Evolutionary conservation across 2,797 vertebrate genomes (phyloP).

Genomic region (Mus spretus): DNA sequence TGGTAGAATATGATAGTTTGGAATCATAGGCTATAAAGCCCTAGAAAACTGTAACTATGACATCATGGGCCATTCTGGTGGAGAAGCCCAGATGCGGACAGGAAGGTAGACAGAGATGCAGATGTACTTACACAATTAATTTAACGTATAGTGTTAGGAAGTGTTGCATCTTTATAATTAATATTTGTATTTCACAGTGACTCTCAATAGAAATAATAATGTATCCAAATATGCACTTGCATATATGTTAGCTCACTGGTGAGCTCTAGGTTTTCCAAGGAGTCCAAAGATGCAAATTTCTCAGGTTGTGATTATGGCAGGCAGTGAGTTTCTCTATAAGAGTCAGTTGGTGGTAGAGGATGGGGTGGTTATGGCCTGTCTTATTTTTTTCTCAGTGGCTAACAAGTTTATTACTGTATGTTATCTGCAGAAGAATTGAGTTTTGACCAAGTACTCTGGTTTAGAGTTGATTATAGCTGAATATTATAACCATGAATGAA

Average conservation of each 20-base stretch:
- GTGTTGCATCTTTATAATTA: neutral
- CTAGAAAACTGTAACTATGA: neutral
- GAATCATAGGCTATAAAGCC: neutral
- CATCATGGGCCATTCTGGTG: neutral
- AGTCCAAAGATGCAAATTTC: neutral
- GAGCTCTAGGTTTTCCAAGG: neutral
- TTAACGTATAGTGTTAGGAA: neutral
- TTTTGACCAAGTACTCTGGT: too few relatives aligned
- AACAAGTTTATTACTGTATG: too few relatives aligned
- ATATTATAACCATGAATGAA: too few relatives aligned
- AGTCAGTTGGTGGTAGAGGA: fast-evolving
- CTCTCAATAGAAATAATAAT: neutral
- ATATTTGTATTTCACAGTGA: neutral
- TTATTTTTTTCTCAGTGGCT: too few relatives aligned
- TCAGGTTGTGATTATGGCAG: too few relatives aligned
- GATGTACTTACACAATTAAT: neutral
- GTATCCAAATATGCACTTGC: neutral
- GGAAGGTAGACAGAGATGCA: neutral
- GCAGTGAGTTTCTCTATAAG: neutral
- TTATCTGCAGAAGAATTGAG: too few relatives aligned
- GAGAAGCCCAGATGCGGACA: neutral
- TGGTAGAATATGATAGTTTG: neutral
- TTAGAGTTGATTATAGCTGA: too few relatives aligned
- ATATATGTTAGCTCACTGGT: too few relatives aligned
- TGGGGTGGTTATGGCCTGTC: neutral